Conservation (phyloP, 2,113 vertebrate genomes). For the Hippopotamus amphibius region DNA sequence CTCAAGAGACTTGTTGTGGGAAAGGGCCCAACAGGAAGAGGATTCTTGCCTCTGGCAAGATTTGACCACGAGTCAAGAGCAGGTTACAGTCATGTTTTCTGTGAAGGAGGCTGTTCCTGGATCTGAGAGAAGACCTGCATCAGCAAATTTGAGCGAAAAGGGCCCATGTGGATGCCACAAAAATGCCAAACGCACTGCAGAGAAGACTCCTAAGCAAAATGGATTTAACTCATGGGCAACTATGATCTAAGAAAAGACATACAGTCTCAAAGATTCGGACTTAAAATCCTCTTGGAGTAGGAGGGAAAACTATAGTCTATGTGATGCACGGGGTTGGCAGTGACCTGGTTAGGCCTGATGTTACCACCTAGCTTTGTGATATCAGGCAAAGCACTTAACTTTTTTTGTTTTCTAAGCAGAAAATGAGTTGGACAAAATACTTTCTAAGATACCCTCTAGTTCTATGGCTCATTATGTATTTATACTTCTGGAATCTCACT, state of each 20-base stretch:
- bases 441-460: background rate
- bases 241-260: background rate
- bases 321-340: background rate
- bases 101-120: background rate
- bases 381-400: background rate
- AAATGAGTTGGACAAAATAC: background rate
- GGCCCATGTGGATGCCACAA: rapidly evolving
- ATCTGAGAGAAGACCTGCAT: background rate
- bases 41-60: background rate
- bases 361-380: background rate
- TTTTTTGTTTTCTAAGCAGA: conserved; percentile 18
- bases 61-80: background rate
- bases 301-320: background rate
- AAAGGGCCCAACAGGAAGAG: background rate
- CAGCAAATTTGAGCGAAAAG: background rate
- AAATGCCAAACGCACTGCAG: background rate
- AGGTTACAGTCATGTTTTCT: background rate
- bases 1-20: background rate
- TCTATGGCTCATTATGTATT: background rate
- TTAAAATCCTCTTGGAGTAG: background rate
- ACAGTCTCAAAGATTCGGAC: background rate
- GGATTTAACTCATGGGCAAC: background rate
- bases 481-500: background rate
- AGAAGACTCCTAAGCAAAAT: background rate
- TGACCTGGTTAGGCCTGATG: background rate